These are phyloP conservation scores for Drosophila nigrodunni DNA, from an alignment of 1,140 invertebrate genomes.

Conservation along the genomic window DNA sequence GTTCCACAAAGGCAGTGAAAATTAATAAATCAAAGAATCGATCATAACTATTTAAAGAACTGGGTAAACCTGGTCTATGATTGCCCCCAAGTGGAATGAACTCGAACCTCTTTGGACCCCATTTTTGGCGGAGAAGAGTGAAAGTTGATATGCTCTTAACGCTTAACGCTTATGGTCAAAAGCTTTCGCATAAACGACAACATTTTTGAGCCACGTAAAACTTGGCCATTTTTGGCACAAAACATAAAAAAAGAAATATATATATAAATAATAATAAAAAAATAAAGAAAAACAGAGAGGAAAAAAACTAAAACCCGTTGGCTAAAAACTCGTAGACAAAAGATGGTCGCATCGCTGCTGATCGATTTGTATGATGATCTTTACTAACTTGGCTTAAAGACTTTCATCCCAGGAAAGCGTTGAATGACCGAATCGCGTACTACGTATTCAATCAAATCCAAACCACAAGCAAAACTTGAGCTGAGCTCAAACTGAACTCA, in stretches of 20 bases:
- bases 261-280: not conserved
- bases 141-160: slow-evolving; percentile 38
- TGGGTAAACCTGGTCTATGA: not conserved
- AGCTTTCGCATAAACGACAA: slow-evolving; percentile 41
- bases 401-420: slow-evolving; percentile 38
- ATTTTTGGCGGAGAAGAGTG: slow-evolving; percentile 32
- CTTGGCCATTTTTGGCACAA: slow-evolving; percentile 31
- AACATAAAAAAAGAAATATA: slow-evolving; percentile 4
- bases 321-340: slow-evolving; percentile 21
- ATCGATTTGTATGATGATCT: slow-evolving; percentile 17
- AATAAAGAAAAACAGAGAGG: too few species aligned
- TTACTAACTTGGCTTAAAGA: slow-evolving; percentile 24
- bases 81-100: slow-evolving; percentile 38
- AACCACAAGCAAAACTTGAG: not conserved
- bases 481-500: slow-evolving; percentile 16
- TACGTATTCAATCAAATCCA: not conserved
- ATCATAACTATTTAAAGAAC: not conserved
- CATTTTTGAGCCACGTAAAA: slow-evolving; percentile 38
- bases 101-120: slow-evolving; percentile 2
- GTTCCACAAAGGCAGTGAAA: too few species aligned
- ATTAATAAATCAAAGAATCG: too few species aligned
- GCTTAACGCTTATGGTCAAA: slow-evolving; percentile 45
- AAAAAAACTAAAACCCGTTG: slow-evolving; percentile 33
- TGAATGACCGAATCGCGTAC: slow-evolving; percentile 18
- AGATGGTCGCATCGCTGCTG: slow-evolving; percentile 11